Percentiles rank a stretch among this genome's conserved stretches.
These are phyloP conservation scores for Lampropteryx suffumata DNA, from an alignment of 2,888 invertebrate species.

Conservation along the genomic window DNA sequence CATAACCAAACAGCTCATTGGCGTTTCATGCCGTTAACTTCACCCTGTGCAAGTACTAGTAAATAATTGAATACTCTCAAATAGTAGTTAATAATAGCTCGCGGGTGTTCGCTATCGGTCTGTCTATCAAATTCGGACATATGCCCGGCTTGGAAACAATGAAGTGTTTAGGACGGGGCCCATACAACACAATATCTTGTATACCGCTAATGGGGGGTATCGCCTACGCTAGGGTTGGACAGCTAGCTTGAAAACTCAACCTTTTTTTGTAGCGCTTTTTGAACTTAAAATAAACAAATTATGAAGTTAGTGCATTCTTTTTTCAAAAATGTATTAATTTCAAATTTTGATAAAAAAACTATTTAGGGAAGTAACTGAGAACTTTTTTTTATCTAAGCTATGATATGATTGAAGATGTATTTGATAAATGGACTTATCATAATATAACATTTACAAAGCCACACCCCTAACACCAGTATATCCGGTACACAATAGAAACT, in stretches of 20 bases:
- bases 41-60: slow-evolving; percentile 6
- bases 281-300: too few species aligned
- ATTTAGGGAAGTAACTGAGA: too few species aligned
- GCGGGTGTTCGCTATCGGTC: slow-evolving; percentile 43
- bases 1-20: too few species aligned
- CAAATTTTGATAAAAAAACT: too few species aligned
- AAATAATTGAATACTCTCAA: slow-evolving; percentile 4
- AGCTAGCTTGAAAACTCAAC: background rate
- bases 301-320: background rate
- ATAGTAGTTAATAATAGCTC: slow-evolving; percentile 19
- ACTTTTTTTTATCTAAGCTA: too few species aligned
- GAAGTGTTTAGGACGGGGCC: slow-evolving; percentile 58
- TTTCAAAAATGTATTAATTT: too few species aligned
- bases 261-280: background rate
- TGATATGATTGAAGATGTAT: too few species aligned
- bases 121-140: slow-evolving; percentile 59
- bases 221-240: slow-evolving; percentile 54
- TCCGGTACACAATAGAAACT: slow-evolving; percentile 56
- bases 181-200: slow-evolving; percentile 65
- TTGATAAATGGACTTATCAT: too few species aligned
- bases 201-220: slow-evolving; percentile 62
- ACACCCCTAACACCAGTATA: slow-evolving; percentile 42
- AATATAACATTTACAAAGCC: slow-evolving; percentile 1
- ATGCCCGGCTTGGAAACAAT: slow-evolving; percentile 57
- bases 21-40: background rate